Percentiles rank a stretch among this genome's conserved stretches.
Evolutionary conservation across 2,888 invertebrate species (phyloP).

Genomic region (Saturnia pavonia): DNA sequence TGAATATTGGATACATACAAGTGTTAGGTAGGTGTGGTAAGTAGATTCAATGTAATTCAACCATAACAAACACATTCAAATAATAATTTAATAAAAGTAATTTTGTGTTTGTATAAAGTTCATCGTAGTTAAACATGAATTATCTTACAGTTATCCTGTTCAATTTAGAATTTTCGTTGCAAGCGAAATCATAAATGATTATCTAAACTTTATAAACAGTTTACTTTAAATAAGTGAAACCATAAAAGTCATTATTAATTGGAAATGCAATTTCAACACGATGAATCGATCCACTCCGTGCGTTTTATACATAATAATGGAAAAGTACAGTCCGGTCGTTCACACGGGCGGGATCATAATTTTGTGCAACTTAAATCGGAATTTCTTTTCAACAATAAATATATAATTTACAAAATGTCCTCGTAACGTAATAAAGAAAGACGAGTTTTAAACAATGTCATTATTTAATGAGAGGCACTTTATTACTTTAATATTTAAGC

Average conservation of each 20-base stretch:
- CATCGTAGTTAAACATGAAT: neutral
- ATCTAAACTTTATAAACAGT: neutral
- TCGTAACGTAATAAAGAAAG: neutral
- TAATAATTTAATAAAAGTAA: neutral
- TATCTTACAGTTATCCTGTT: neutral
- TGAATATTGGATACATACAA: conserved; percentile 9
- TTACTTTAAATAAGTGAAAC: conserved; percentile 13
- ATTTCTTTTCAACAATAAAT: conserved; percentile 25
- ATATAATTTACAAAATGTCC: neutral
- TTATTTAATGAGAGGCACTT: neutral
- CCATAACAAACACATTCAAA: neutral
- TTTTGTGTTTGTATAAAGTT: neutral
- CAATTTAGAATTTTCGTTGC: neutral
- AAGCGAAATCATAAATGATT: neutral
- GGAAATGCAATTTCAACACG: conserved; percentile 13
- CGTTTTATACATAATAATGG: conserved; percentile 30
- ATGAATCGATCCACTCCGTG: conserved; percentile 28
- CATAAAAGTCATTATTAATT: conserved; percentile 14
- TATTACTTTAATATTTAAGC: neutral
- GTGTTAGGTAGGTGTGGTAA: neutral
- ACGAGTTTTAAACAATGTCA: neutral
- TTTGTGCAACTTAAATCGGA: conserved; percentile 32
- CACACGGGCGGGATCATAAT: conserved; percentile 34
- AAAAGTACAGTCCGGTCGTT: conserved; percentile 45
- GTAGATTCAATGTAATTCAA: neutral